Percentiles rank a stretch among this genome's conserved stretches.
phyloP scores from a whole-genome alignment of 1,140 invertebrate species.

The Marisa cornuarietis region DNA sequence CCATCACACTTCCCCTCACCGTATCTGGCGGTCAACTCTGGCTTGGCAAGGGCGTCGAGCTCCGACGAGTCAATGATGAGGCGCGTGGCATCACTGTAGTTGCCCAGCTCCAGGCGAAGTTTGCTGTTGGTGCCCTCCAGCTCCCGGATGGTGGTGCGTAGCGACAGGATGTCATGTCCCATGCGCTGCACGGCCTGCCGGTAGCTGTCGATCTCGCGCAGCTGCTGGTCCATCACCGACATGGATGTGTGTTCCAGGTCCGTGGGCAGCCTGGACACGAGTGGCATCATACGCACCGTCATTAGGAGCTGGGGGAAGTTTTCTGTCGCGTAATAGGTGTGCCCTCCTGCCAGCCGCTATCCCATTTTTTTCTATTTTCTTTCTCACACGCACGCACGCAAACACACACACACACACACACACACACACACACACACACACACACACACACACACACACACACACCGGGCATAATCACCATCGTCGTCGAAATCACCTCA shows the following conservation, averaged over 20 bases:
- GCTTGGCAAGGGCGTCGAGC: slow-evolving; percentile 56
- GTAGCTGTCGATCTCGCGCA: slow-evolving; percentile 61
- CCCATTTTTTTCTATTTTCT: no score
- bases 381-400: no score
- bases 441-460: no score
- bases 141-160: slow-evolving; percentile 50
- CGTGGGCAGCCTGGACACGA: slow-evolving; percentile 26
- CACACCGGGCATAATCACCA: not conserved
- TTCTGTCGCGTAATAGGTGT: no score
- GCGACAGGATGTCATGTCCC: slow-evolving; percentile 61
- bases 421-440: no score
- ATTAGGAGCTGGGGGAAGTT: no score
- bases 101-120: slow-evolving; percentile 49
- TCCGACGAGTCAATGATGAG: slow-evolving; percentile 59
- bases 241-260: slow-evolving; percentile 47
- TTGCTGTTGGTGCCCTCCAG: slow-evolving; percentile 57
- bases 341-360: no score
- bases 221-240: slow-evolving; percentile 56
- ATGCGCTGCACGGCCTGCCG: slow-evolving; percentile 59
- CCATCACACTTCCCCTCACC: slow-evolving; percentile 34
- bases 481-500: no score
- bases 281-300: no score
- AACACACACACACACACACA: no score
- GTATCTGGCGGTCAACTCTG: slow-evolving; percentile 59
- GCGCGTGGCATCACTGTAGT: slow-evolving; percentile 57